Evolutionary conservation across 2,888 invertebrate species (phyloP).

Genomic region (Epinotia demarniana): DNA sequence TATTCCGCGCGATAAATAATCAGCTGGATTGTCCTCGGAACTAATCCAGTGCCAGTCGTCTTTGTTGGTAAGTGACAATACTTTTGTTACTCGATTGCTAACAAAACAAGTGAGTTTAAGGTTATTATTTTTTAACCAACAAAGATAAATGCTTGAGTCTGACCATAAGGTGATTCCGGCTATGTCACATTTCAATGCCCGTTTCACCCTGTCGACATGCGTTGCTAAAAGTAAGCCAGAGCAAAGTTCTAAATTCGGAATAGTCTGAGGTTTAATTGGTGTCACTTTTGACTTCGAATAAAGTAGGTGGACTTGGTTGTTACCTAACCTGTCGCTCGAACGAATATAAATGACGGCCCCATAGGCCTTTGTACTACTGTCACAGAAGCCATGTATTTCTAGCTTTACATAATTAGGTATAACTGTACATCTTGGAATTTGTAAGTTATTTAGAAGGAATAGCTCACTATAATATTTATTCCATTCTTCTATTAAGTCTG

Average conservation of each 20-base stretch:
- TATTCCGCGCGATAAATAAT: too few relatives aligned
- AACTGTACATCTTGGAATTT: not conserved
- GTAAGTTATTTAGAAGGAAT: not conserved
- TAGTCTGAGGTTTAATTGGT: not conserved
- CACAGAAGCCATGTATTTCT: not conserved
- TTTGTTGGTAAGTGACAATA: not conserved
- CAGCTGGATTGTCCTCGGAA: not conserved
- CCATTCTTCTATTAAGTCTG: too few relatives aligned
- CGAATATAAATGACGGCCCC: not conserved
- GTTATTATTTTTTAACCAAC: not conserved
- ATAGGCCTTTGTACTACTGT: not conserved
- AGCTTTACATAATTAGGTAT: not conserved
- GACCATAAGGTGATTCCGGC: not conserved
- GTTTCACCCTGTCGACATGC: not conserved
- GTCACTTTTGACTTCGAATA: not conserved
- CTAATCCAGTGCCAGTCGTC: conserved; percentile 4
- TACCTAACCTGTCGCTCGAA: not conserved
- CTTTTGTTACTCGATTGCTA: not conserved
- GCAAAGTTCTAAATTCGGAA: conserved; percentile 3
- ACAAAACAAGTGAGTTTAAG: not conserved
- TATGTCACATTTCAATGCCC: not conserved
- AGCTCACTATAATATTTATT: too few relatives aligned
- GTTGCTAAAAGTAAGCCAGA: not conserved
- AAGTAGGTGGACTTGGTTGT: not conserved
- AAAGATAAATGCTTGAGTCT: not conserved